Percentiles rank a stretch among this genome's conserved stretches.
phyloP scores from a whole-genome alignment of 2,797 vertebrate species.

The Rhadinocentrus ornatus region DNA sequence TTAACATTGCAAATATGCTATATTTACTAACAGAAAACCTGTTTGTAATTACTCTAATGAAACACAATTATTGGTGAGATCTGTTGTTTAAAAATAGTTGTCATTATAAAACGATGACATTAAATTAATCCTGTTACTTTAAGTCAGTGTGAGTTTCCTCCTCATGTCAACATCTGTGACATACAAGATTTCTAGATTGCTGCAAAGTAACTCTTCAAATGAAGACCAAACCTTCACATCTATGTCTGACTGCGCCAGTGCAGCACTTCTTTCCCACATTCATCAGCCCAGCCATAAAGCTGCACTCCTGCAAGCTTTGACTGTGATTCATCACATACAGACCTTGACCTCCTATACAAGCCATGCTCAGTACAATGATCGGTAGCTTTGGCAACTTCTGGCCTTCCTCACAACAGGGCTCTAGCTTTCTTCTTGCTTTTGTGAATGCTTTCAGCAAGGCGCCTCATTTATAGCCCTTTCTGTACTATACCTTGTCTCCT shows the following conservation, averaged over 20 bases:
- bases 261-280: conserved; percentile 43
- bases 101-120: neutral
- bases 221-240: conserved; percentile 27
- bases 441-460: conserved; percentile 50
- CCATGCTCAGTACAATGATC: conserved; percentile 45
- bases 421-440: conserved; percentile 33
- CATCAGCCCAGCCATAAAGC: conserved; percentile 29
- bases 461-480: conserved; percentile 71
- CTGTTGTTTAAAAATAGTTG: too few relatives aligned
- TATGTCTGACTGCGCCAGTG: conserved; percentile 8
- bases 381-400: conserved; percentile 37
- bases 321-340: conserved; percentile 53
- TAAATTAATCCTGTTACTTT: neutral
- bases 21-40: too few relatives aligned
- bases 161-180: conserved; percentile 7
- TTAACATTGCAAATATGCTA: too few relatives aligned
- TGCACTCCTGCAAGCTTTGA: conserved; percentile 38
- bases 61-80: too few relatives aligned
- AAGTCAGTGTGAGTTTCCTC: conserved; percentile 4
- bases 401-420: conserved; percentile 38
- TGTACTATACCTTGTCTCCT: conserved; percentile 88
- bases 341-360: conserved; percentile 56
- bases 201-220: conserved; percentile 26
- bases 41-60: too few relatives aligned
- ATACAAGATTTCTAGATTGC: conserved; percentile 23